Evolutionary conservation across 2,113 vertebrate species (phyloP).

Genomic region (Setophaga coronata): DNA sequence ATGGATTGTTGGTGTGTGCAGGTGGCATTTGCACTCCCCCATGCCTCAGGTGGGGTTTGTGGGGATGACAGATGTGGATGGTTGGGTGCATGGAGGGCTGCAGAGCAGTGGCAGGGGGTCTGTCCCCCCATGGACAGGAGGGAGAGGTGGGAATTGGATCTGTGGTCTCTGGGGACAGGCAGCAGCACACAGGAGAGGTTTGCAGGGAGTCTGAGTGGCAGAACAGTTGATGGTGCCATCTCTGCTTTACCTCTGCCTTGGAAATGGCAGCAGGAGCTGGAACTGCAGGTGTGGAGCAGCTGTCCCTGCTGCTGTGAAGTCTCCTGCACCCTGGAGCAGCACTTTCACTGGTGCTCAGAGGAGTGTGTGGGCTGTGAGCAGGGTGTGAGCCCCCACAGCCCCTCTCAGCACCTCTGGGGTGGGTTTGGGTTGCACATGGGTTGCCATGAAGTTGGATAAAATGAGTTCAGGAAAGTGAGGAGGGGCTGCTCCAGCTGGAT

Average conservation of each 20-base stretch:
- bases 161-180: background rate
- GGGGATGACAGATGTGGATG: background rate
- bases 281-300: background rate
- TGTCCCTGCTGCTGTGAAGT: background rate
- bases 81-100: background rate
- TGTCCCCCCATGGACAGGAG: rapidly evolving
- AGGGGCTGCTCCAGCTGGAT: background rate
- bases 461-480: background rate
- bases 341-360: background rate
- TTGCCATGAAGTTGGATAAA: background rate
- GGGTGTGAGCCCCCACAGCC: background rate
- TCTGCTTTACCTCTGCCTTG: background rate
- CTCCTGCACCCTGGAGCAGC: background rate
- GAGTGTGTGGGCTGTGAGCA: background rate
- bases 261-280: background rate
- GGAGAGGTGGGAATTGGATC: background rate
- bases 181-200: background rate
- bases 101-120: background rate
- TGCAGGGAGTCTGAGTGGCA: background rate
- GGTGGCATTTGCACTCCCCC: background rate
- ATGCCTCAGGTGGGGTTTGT: background rate
- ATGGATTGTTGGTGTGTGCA: background rate
- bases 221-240: background rate
- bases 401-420: background rate
- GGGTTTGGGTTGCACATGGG: background rate